Percentiles rank a stretch among this genome's conserved stretches.
Conservation (phyloP, 2,797 vertebrate genomes). For the Petrocephalus sullivani region DNA sequence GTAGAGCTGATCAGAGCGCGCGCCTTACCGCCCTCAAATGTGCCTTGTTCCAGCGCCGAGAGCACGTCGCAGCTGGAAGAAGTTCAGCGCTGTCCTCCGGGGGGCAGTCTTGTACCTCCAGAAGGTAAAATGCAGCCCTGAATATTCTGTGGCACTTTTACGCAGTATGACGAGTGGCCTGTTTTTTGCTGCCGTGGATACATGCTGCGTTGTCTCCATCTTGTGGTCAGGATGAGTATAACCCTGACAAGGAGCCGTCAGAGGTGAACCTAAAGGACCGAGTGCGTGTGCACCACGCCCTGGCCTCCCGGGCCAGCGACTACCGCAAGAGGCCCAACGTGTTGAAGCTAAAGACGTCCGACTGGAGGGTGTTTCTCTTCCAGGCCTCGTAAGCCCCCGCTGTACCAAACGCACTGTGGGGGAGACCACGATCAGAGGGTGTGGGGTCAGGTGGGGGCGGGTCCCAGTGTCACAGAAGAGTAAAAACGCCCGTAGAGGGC, state of each 20-base stretch:
- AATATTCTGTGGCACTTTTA: neutral
- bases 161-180: neutral
- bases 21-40: neutral
- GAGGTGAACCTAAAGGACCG: slow-evolving; percentile 91
- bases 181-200: neutral
- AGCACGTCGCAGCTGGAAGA: slow-evolving; percentile 94
- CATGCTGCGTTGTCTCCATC: neutral
- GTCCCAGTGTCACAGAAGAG: no score
- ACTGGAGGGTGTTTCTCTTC: slow-evolving; percentile 95
- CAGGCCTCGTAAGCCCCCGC: slow-evolving; percentile 80
- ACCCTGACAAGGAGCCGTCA: slow-evolving; percentile 84
- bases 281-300: slow-evolving; percentile 85
- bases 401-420: neutral
- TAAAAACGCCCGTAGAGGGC: neutral
- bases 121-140: slow-evolving; percentile 66
- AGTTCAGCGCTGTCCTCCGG: slow-evolving; percentile 94
- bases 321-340: slow-evolving; percentile 92
- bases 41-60: slow-evolving; percentile 71
- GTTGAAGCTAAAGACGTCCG: slow-evolving; percentile 90
- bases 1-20: neutral
- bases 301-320: slow-evolving; percentile 86
- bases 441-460: neutral
- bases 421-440: neutral
- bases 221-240: slow-evolving; percentile 80
- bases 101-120: slow-evolving; percentile 93